These are phyloP conservation scores for Ctenomys sociabilis DNA, from an alignment of 2,113 vertebrate genomes.

Conservation along the genomic window DNA sequence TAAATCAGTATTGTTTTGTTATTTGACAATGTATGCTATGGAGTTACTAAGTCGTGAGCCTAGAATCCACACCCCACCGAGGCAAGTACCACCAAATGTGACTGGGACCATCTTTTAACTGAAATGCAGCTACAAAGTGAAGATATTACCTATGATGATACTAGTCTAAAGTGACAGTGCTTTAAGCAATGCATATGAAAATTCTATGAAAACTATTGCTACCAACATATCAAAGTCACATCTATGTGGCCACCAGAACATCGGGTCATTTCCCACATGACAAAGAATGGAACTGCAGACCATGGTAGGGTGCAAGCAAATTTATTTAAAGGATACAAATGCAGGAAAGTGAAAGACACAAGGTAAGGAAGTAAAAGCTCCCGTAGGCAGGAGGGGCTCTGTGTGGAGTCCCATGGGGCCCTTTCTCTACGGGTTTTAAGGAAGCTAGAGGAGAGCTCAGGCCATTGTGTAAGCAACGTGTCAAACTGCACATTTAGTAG, in stretches of 20 bases:
- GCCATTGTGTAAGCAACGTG: neutral
- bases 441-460: neutral
- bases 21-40: neutral
- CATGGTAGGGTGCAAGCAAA: neutral
- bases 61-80: neutral
- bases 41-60: neutral
- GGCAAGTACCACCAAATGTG: neutral
- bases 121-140: neutral
- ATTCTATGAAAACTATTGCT: neutral
- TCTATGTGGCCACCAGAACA: neutral
- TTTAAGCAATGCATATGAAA: neutral
- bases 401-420: neutral
- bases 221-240: neutral
- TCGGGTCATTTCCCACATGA: neutral
- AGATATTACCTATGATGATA: neutral
- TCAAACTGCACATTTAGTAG: neutral
- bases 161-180: neutral
- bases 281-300: neutral
- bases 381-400: neutral
- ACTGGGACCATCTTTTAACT: conserved; percentile 24
- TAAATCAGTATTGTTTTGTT: conserved; percentile 27
- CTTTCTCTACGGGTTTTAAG: neutral
- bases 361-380: neutral
- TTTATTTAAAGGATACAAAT: neutral
- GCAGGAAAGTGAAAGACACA: neutral